phyloP scores from a whole-genome alignment of 2,888 invertebrate species.

The Cephus runcator region DNA sequence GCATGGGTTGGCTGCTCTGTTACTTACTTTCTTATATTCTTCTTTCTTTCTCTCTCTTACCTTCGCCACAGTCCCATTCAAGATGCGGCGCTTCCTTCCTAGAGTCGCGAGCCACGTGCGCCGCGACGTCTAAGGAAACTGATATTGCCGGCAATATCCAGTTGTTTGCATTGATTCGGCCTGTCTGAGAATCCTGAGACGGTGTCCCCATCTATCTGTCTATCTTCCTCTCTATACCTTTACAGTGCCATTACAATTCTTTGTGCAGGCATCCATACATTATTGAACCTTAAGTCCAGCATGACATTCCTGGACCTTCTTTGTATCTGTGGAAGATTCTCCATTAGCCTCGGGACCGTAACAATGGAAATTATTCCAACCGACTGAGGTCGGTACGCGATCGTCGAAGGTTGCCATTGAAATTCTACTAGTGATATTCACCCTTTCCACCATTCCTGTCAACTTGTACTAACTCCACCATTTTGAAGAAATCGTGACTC shows the following conservation, averaged over 20 bases:
- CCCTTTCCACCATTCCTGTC: no score
- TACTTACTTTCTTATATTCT: conserved; percentile 17
- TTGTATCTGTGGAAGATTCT: no score
- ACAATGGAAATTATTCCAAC: no score
- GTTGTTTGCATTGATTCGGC: conserved; percentile 61
- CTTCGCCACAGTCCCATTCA: conserved; percentile 30
- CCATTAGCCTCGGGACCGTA: no score
- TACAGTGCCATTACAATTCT: conserved; percentile 26
- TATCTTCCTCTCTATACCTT: not conserved
- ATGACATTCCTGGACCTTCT: no score
- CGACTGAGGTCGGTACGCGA: no score
- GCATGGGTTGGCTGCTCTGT: conserved; percentile 35
- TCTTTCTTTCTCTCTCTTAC: conserved; percentile 20
- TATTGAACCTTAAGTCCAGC: conserved; percentile 32
- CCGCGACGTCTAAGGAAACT: conserved; percentile 52
- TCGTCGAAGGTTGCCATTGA: no score
- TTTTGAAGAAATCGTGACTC: no score
- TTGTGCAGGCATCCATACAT: conserved; percentile 45
- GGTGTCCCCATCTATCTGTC: conserved; percentile 12
- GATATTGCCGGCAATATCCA: conserved; percentile 61
- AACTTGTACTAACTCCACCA: no score
- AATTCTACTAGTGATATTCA: no score
- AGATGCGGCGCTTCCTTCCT: conserved; percentile 22
- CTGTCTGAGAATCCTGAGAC: conserved; percentile 38
- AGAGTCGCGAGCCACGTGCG: conserved; percentile 37